These are phyloP conservation scores for Acanthurus leucopareius DNA, from an alignment of 2,797 vertebrate genomes.

Conservation along the genomic window DNA sequence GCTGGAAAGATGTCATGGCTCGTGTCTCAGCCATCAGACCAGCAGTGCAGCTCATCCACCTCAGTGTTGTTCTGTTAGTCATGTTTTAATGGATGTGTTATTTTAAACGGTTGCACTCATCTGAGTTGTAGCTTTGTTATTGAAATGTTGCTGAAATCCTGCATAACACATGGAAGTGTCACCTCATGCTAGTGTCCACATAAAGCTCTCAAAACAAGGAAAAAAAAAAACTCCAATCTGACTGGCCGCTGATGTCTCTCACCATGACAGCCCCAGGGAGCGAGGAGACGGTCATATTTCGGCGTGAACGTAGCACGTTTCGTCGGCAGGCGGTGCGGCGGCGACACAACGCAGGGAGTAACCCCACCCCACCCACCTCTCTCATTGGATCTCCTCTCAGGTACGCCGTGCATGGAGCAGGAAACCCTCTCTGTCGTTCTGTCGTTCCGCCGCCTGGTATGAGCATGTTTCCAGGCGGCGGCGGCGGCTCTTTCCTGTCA, in stretches of 20 bases:
- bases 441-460: constrained; percentile 46
- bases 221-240: constrained; percentile 35
- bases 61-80: constrained; percentile 7
- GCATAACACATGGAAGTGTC: background rate
- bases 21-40: background rate
- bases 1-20: background rate
- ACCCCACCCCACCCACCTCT: constrained; percentile 97
- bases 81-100: background rate
- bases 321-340: constrained; percentile 98
- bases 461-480: constrained; percentile 60
- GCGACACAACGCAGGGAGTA: constrained; percentile 99
- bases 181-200: constrained; percentile 19
- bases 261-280: constrained; percentile 91
- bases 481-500: constrained; percentile 20
- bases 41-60: too few relatives aligned
- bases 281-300: constrained; percentile 97
- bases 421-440: constrained; percentile 24
- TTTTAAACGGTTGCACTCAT: background rate
- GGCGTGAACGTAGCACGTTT: constrained; percentile 98
- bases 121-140: background rate
- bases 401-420: constrained; percentile 86
- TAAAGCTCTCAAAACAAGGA: constrained; percentile 7
- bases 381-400: constrained; percentile 99
- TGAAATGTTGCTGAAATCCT: constrained; percentile 12
- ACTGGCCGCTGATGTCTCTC: constrained; percentile 68